A percentile compares a stretch with the other conserved stretches of the same genome.
phyloP scores from a whole-genome alignment of 2,113 vertebrate genomes.

The Zosterops lateralis region DNA sequence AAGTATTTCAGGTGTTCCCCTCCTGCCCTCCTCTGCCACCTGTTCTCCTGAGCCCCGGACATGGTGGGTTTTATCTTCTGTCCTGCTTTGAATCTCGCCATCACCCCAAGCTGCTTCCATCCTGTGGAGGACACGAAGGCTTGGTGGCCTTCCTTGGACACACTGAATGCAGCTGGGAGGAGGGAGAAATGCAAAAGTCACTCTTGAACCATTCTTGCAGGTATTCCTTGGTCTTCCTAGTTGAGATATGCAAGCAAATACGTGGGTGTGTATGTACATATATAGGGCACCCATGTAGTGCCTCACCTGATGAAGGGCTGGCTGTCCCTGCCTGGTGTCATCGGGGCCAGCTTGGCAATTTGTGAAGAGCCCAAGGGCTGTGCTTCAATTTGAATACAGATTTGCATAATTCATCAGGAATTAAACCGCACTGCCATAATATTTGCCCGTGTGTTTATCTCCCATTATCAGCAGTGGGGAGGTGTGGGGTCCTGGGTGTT shows the following conservation, averaged over 20 bases:
- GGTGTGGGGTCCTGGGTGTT: rapidly evolving
- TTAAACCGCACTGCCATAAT: neutral
- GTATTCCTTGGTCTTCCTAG: neutral
- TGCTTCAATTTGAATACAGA: neutral
- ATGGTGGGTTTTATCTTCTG: neutral
- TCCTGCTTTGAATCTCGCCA: rapidly evolving
- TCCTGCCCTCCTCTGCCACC: rapidly evolving
- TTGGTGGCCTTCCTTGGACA: neutral
- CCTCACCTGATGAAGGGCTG: neutral
- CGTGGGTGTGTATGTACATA: rapidly evolving
- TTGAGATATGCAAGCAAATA: neutral
- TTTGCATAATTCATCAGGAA: conserved; percentile 49
- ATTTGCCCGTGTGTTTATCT: neutral
- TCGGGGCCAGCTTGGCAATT: neutral
- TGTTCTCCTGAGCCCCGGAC: neutral
- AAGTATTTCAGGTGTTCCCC: neutral
- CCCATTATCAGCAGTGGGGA: neutral
- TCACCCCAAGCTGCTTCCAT: neutral
- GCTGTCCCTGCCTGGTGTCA: neutral
- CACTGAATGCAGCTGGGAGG: neutral
- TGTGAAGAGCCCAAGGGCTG: neutral
- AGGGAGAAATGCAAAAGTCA: neutral
- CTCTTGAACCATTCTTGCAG: neutral
- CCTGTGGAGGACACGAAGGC: neutral
- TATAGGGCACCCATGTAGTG: neutral